Conservation (phyloP, 2,113 vertebrate genomes). For the Callocephalon fimbriatum region DNA sequence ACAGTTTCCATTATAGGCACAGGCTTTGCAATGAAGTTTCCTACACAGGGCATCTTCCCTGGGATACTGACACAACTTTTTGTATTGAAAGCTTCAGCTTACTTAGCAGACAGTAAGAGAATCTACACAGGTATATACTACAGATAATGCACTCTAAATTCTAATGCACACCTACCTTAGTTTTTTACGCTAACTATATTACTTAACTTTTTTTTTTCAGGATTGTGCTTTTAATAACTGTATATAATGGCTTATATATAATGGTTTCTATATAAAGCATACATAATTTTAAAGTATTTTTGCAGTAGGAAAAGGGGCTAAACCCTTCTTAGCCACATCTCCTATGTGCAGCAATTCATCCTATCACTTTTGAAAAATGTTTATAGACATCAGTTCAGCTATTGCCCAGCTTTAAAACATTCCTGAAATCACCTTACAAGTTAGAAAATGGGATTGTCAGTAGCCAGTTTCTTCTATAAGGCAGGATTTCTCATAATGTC, state of each 20-base stretch:
- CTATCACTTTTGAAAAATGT: neutral
- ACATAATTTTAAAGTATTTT: neutral
- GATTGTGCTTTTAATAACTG: neutral
- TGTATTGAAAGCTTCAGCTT: neutral
- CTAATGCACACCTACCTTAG: neutral
- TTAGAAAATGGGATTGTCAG: neutral
- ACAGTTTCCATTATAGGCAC: neutral
- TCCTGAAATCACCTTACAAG: neutral
- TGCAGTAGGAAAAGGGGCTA: neutral
- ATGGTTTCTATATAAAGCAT: neutral
- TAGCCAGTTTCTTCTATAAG: neutral
- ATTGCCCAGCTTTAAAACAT: neutral
- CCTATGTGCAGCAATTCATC: neutral
- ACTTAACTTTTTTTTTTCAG: neutral
- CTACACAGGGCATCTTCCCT: neutral
- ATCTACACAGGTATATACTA: neutral
- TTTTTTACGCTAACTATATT: neutral
- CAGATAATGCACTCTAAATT: neutral
- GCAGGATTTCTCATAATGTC: neutral
- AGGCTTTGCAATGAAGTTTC: neutral
- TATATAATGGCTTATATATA: neutral
- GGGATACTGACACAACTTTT: neutral
- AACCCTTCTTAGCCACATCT: neutral
- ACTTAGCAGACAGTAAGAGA: neutral
- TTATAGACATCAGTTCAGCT: neutral